Percentiles rank a stretch among this genome's conserved stretches.
Conservation (phyloP, 2,888 invertebrate genomes). For the Drosophila demipolita region DNA sequence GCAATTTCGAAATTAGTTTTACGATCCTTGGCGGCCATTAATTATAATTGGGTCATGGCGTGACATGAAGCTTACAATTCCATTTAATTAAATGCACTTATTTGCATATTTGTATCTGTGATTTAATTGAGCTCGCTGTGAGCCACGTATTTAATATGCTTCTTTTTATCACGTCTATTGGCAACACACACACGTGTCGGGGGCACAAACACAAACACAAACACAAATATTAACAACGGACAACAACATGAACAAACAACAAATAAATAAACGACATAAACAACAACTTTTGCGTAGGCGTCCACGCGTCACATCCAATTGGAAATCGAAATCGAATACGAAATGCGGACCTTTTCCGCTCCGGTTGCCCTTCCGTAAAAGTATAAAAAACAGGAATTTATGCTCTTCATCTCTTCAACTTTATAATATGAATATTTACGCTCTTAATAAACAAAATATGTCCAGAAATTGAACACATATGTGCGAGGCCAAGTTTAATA, state of each 20-base stretch:
- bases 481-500: conserved; percentile 15
- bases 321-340: conserved; percentile 3
- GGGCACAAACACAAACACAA: conserved; percentile 7
- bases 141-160: conserved; percentile 45
- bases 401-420: conserved; percentile 7
- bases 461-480: conserved; percentile 9
- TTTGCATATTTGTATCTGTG: conserved; percentile 63
- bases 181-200: conserved; percentile 26
- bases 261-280: conserved; percentile 38
- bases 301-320: conserved; percentile 39
- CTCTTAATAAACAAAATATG: conserved; percentile 36
- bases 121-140: conserved; percentile 57
- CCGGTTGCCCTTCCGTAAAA: conserved; percentile 11
- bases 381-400: conserved; percentile 25
- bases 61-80: conserved; percentile 35
- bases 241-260: conserved; percentile 39
- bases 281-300: conserved; percentile 38
- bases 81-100: conserved; percentile 70
- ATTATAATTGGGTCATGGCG: conserved; percentile 50
- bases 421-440: conserved; percentile 37
- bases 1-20: conserved; percentile 49
- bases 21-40: conserved; percentile 45
- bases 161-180: conserved; percentile 38
- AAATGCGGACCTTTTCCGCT: conserved; percentile 3
- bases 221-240: conserved; percentile 26